A percentile compares a stretch with the other conserved stretches of the same genome.
phyloP scores from a whole-genome alignment of 2,797 vertebrate genomes.

The Trachurus trachurus region DNA sequence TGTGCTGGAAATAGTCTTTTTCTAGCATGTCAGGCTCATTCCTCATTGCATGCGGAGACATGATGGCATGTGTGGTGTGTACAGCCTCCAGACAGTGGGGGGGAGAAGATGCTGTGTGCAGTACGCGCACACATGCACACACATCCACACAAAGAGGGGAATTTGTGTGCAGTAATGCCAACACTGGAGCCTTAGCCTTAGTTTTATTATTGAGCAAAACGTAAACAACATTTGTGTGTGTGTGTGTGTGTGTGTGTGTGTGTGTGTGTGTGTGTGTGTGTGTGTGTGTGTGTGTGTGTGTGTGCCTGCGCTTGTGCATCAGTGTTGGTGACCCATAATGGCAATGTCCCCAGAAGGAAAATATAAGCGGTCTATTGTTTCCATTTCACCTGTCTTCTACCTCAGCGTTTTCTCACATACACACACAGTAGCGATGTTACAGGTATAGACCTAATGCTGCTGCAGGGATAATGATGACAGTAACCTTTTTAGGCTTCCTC shows the following conservation, averaged over 20 bases:
- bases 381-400: slow-evolving; percentile 42
- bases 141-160: slow-evolving; percentile 14
- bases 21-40: slow-evolving; percentile 40
- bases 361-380: slow-evolving; percentile 20
- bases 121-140: slow-evolving; percentile 11
- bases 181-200: slow-evolving; percentile 32
- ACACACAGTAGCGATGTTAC: not conserved
- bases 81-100: slow-evolving; percentile 54
- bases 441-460: slow-evolving; percentile 2
- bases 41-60: slow-evolving; percentile 40
- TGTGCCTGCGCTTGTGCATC: not conserved
- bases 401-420: not conserved
- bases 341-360: slow-evolving; percentile 29
- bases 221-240: slow-evolving; percentile 27
- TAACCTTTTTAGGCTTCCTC: not conserved
- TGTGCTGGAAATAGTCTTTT: slow-evolving; percentile 4
- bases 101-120: slow-evolving; percentile 16
- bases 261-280: not conserved
- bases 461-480: slow-evolving; percentile 3
- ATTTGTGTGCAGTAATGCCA: slow-evolving; percentile 21
- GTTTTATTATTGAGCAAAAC: slow-evolving; percentile 53
- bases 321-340: slow-evolving; percentile 37
- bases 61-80: slow-evolving; percentile 52
- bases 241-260: not conserved
- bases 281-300: not conserved